These are phyloP conservation scores for Labia minor DNA, from an alignment of 2,888 invertebrate genomes.

Conservation along the genomic window DNA sequence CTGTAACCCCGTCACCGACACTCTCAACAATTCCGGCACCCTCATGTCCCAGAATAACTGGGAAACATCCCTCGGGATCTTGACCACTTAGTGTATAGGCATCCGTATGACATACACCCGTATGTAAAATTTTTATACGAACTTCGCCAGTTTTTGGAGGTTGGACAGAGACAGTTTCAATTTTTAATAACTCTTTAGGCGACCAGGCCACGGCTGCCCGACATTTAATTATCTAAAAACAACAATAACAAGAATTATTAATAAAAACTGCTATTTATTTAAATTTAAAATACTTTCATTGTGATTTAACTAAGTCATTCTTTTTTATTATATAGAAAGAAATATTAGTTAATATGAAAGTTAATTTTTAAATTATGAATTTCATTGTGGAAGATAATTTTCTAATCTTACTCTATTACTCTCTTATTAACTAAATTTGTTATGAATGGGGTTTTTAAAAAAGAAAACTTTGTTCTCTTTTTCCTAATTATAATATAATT, in stretches of 20 bases:
- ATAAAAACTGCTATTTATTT: neutral
- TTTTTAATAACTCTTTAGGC: constrained; percentile 71
- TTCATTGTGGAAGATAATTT: too few relatives aligned
- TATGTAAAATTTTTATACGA: constrained; percentile 64
- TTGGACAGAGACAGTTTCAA: constrained; percentile 88
- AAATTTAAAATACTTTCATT: neutral
- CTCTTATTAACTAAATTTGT: too few relatives aligned
- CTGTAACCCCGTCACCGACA: constrained; percentile 82
- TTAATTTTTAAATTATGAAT: too few relatives aligned
- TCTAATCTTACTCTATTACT: too few relatives aligned
- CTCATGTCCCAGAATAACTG: constrained; percentile 91
- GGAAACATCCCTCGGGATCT: constrained; percentile 86
- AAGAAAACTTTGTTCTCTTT: too few relatives aligned
- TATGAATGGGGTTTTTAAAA: too few relatives aligned
- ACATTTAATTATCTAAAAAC: constrained; percentile 41
- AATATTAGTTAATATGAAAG: too few relatives aligned
- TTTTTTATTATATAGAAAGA: too few relatives aligned
- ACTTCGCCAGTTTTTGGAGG: constrained; percentile 92
- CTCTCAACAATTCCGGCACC: constrained; percentile 96
- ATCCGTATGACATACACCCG: constrained; percentile 87
- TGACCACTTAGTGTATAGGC: constrained; percentile 77
- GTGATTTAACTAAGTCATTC: too few relatives aligned
- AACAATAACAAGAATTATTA: neutral
- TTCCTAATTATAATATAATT: too few relatives aligned
- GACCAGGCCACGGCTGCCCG: constrained; percentile 96